phyloP scores from a whole-genome alignment of 2,888 invertebrate genomes.

The Agelastica alni region DNA sequence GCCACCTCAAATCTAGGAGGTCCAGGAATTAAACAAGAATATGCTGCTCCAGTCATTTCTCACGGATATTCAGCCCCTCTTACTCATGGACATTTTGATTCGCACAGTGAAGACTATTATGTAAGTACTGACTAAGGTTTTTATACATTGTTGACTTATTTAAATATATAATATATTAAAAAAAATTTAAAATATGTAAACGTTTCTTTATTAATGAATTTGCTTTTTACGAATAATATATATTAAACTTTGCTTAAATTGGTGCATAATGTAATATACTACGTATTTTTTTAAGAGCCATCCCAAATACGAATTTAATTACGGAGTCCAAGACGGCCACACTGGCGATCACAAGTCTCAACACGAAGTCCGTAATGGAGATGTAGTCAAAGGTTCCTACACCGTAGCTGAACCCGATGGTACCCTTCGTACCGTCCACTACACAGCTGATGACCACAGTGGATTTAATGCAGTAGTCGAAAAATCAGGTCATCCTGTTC shows the following conservation, averaged over 20 bases:
- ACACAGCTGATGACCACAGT: neutral
- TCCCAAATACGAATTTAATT: constrained; percentile 59
- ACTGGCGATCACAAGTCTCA: constrained; percentile 62
- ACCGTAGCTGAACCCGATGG: constrained; percentile 66
- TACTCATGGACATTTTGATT: constrained; percentile 17
- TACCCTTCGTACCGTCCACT: constrained; percentile 46
- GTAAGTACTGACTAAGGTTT: too few species aligned
- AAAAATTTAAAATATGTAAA: too few species aligned
- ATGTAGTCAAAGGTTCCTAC: constrained; percentile 64
- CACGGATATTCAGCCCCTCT: constrained; percentile 34
- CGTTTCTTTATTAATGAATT: too few species aligned
- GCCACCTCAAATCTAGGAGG: constrained; percentile 2
- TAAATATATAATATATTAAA: too few species aligned
- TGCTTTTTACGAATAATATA: too few species aligned
- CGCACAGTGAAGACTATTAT: constrained; percentile 38
- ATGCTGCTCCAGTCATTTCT: constrained; percentile 20
- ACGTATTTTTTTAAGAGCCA: constrained; percentile 47
- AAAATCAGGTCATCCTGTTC: neutral
- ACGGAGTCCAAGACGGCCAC: constrained; percentile 61
- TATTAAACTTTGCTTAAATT: too few species aligned
- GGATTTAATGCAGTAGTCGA: neutral
- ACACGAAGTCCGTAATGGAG: constrained; percentile 60
- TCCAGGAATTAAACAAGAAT: neutral
- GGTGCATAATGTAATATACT: constrained; percentile 50
- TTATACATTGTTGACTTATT: too few species aligned